These are phyloP conservation scores for Neodiprion lecontei DNA, from an alignment of 1,140 invertebrate genomes.

Conservation along the genomic window DNA sequence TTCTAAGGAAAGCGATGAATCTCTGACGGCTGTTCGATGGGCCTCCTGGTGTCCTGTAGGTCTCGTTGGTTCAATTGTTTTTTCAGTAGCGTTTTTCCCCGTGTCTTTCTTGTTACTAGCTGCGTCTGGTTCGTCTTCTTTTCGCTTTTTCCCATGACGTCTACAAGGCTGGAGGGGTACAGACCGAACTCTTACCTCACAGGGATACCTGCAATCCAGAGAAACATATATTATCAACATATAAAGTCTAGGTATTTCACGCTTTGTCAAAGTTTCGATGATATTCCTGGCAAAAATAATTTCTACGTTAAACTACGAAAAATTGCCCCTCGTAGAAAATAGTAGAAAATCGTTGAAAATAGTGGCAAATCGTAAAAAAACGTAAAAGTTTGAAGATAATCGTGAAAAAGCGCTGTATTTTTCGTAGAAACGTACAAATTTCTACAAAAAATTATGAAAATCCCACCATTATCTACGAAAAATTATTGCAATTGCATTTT, in stretches of 20 bases:
- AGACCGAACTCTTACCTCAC: conserved; percentile 84
- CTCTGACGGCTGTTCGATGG: conserved; percentile 42
- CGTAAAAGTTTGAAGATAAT: too few species aligned
- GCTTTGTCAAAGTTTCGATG: too few species aligned
- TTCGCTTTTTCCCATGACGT: conserved; percentile 79
- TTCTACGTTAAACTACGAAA: too few species aligned
- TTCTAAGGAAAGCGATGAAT: conserved; percentile 61
- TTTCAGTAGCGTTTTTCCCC: conserved; percentile 42
- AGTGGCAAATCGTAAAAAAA: too few species aligned
- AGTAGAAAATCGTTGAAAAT: too few species aligned
- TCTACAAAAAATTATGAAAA: too few species aligned
- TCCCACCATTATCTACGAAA: too few species aligned
- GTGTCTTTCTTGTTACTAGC: conserved; percentile 56
- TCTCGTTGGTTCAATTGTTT: conserved; percentile 41
- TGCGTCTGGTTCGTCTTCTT: conserved; percentile 71
- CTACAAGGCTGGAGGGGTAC: conserved; percentile 84
- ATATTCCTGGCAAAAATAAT: too few species aligned
- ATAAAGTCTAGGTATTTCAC: neutral
- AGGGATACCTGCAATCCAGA: conserved; percentile 70
- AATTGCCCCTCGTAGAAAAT: too few species aligned
- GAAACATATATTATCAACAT: conserved; percentile 25
- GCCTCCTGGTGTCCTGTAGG: conserved; percentile 41
- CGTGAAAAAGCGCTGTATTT: too few species aligned
- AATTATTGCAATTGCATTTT: too few species aligned
- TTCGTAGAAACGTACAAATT: too few species aligned